Conservation (phyloP, 1,140 invertebrate species). For the Zaprionus inermis region DNA sequence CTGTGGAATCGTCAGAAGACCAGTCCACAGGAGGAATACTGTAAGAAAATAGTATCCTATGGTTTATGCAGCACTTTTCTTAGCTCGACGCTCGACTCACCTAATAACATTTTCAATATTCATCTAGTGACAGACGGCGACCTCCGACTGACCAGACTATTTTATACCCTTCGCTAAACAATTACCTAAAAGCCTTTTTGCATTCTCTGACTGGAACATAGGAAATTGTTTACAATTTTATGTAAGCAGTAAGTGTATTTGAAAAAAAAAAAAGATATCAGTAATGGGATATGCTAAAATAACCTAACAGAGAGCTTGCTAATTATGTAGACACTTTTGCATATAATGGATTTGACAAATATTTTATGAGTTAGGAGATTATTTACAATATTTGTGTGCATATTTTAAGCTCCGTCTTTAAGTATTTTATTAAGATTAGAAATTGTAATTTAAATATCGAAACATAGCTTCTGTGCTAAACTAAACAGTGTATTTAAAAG, state of each 20-base stretch:
- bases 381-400: too few relatives aligned
- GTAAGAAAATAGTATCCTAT: conserved; percentile 1
- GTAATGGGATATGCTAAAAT: background rate
- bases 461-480: background rate
- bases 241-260: conserved; percentile 21
- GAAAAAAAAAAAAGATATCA: conserved; percentile 17
- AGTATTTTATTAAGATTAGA: too few relatives aligned
- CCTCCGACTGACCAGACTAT: background rate
- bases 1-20: conserved; percentile 57
- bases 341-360: too few relatives aligned
- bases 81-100: conserved; percentile 41
- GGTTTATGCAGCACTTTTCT: background rate
- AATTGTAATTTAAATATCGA: too few relatives aligned
- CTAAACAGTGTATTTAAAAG: background rate
- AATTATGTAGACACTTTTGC: too few relatives aligned
- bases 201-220: background rate
- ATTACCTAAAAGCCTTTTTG: conserved; percentile 46
- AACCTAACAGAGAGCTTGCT: background rate
- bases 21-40: conserved; percentile 63
- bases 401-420: too few relatives aligned
- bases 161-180: conserved; percentile 53
- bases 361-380: too few relatives aligned
- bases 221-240: conserved; percentile 23
- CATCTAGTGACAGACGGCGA: conserved; percentile 42
- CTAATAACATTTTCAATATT: conserved; percentile 58